These are phyloP conservation scores for Cephus nigrinus DNA, from an alignment of 2,888 invertebrate genomes.

Conservation along the genomic window DNA sequence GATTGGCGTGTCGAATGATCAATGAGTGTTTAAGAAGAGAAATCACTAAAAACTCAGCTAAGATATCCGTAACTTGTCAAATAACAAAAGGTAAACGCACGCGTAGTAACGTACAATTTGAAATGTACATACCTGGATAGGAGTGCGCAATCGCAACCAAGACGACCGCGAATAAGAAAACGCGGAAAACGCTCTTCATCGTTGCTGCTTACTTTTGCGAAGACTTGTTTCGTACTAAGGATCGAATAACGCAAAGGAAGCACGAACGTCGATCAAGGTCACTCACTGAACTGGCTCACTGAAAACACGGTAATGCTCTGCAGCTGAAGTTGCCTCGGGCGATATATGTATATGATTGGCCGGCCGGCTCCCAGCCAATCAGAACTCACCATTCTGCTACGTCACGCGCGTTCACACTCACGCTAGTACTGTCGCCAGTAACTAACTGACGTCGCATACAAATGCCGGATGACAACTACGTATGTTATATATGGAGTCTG, in stretches of 20 bases:
- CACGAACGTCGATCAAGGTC: constrained; percentile 47
- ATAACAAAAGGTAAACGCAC: background rate
- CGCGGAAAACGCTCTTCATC: constrained; percentile 37
- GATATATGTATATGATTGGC: constrained; percentile 34
- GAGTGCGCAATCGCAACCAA: constrained; percentile 48
- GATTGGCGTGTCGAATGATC: background rate
- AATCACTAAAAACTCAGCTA: background rate
- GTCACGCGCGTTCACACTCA: constrained; percentile 18
- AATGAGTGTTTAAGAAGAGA: background rate
- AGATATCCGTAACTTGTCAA: background rate
- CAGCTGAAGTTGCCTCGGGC: constrained; percentile 32
- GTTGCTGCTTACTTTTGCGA: constrained; percentile 25
- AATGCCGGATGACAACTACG: background rate
- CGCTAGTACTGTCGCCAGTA: background rate
- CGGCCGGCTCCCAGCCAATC: constrained; percentile 30
- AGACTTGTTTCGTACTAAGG: constrained; percentile 38
- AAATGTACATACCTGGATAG: constrained; percentile 52
- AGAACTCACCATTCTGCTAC: constrained; percentile 5
- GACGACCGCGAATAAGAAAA: constrained; percentile 41
- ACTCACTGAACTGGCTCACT: constrained; percentile 46
- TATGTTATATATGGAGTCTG: too few species aligned
- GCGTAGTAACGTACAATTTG: background rate
- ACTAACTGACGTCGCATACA: background rate
- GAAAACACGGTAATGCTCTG: constrained; percentile 47
- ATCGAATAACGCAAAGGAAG: constrained; percentile 5